Conservation (phyloP, 2,113 vertebrate genomes). For the Sinocyclocheilus maitianheensis region DNA sequence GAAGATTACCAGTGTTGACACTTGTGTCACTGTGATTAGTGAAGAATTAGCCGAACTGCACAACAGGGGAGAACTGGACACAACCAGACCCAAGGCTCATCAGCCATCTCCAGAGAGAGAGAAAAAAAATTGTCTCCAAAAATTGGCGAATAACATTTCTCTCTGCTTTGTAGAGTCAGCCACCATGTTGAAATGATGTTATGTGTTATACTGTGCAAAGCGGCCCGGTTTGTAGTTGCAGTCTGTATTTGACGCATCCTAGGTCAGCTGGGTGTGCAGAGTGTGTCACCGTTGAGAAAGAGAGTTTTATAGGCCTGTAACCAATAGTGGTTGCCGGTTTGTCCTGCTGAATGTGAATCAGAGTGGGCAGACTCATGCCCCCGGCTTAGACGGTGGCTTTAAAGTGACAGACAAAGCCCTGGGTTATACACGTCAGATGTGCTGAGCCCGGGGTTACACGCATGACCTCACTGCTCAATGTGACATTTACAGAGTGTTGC, state of each 20-base stretch:
- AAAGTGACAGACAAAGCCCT: constrained; percentile 35
- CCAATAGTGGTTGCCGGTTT: constrained; percentile 47
- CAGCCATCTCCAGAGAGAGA: constrained; percentile 42
- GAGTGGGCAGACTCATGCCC: constrained; percentile 47
- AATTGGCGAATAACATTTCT: constrained; percentile 25
- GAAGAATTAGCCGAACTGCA: constrained; percentile 55
- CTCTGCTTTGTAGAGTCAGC: constrained; percentile 44
- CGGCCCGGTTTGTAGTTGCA: constrained; percentile 31
- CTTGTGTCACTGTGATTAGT: constrained; percentile 57
- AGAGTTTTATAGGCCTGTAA: constrained; percentile 47
- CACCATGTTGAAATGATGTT: not conserved
- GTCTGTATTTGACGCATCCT: constrained; percentile 58
- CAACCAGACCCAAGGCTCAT: constrained; percentile 40
- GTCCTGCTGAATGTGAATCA: constrained; percentile 43
- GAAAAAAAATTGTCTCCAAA: not conserved
- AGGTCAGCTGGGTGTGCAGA: constrained; percentile 33
- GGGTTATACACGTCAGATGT: constrained; percentile 33
- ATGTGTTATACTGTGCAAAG: constrained; percentile 37
- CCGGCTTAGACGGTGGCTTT: constrained; percentile 13
- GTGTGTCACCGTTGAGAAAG: constrained; percentile 33
- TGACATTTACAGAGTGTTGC: constrained; percentile 39
- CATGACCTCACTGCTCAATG: constrained; percentile 37
- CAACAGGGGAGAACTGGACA: constrained; percentile 42
- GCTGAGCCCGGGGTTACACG: constrained; percentile 24
- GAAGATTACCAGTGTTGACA: constrained; percentile 58